Base-by-base conservation (phyloP, 2,797 vertebrate genomes). In the Sebastes oblongus region DNA sequence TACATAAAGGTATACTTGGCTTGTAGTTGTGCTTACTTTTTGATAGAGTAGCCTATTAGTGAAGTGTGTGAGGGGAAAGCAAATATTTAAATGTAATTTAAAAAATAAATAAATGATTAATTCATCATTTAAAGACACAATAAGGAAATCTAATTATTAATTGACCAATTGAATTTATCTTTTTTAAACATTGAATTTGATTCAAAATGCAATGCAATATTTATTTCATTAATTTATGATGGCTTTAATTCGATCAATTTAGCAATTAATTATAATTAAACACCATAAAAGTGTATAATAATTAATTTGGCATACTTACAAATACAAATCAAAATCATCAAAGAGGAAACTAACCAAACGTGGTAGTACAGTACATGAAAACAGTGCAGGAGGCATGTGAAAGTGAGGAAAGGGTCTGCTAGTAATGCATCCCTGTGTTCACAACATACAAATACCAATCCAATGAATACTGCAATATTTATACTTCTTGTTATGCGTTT, bases 401-500 rank as follows among this genome's bases (percentile, higher is more conserved):
- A 11, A 46, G 42, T 46, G 42, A 46, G 16, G 42, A 46, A 46
- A 46, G 7, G 39, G 10, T 20, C 22, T 10, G 11, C 34, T 18
- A 46, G 42, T 16, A 18, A 24, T 20, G 16, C 11, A 27, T 20
- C 14, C 1, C 11, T 14, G 58, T 60, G 18, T 30, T 61, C 27
- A 9, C 27, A 5, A 60, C 8, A 5, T 5, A 6, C 2, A 46
- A 46, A 46, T 46, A 8, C 42, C 42, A 18, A 18, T 18, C 16
- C 5, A 8, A 46, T 46, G 16, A 46, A 7, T 16, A 46, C 1
- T 46, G 16, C 16, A 8, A 46, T 8, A 46, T 8, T 2, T 46
- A 46, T 46, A 8, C 0, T 14, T 42, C 6, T 18, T 6, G 6
- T 18, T 7, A 8, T 46, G 0, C 3, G 4, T 13, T 62, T 3